Evolutionary conservation across 2,797 vertebrate species (phyloP).

Genomic region (Psittacula derbiana): DNA sequence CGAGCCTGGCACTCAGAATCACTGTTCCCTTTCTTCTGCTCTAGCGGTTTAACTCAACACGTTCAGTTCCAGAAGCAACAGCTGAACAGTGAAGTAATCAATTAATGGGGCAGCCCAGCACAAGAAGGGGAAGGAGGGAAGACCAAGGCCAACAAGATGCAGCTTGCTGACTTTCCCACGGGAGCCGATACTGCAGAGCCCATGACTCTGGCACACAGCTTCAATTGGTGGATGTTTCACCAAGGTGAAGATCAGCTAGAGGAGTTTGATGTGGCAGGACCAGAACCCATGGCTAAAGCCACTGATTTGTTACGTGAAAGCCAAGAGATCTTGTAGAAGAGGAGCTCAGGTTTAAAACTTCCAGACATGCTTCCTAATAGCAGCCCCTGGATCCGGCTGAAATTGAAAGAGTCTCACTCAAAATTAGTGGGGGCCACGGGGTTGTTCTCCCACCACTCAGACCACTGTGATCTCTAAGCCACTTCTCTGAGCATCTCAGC

Average conservation of each 20-base stretch:
- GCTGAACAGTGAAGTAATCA: conserved; percentile 10
- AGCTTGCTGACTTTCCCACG: background rate
- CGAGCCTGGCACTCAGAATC: background rate
- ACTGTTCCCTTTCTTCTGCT: background rate
- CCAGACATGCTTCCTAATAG: accelerated
- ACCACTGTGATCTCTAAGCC: background rate
- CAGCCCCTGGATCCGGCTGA: background rate
- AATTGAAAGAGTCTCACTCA: background rate
- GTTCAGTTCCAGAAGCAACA: conserved; percentile 25
- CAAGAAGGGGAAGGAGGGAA: conserved; percentile 13
- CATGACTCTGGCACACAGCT: background rate
- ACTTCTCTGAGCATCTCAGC: background rate
- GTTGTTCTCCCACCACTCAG: background rate
- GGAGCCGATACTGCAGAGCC: background rate
- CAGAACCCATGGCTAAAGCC: background rate
- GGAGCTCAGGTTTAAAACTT: background rate
- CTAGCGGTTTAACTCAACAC: background rate
- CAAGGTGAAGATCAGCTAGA: background rate
- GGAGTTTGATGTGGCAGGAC: background rate
- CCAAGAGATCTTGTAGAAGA: background rate
- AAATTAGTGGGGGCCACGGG: accelerated
- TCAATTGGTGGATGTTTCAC: accelerated
- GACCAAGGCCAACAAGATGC: background rate
- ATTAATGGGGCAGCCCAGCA: background rate
- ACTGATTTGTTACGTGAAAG: background rate